Conservation (phyloP, 1,140 invertebrate genomes). For the Drosophila setifemur region DNA sequence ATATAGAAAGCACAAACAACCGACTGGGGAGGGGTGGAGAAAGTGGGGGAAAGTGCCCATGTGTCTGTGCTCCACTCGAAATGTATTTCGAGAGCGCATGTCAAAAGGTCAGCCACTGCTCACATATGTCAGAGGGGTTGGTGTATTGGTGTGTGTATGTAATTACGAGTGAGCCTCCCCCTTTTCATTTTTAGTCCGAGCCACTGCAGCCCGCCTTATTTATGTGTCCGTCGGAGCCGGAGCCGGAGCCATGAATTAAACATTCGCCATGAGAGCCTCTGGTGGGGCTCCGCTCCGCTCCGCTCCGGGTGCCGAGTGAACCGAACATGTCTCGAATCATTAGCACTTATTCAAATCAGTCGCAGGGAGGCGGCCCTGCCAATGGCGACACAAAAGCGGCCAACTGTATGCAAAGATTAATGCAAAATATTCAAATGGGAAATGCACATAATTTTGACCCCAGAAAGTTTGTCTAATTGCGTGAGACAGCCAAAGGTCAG, state of each 20-base stretch:
- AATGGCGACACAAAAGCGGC: slow-evolving; percentile 16
- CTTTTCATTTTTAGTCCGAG: slow-evolving; percentile 62
- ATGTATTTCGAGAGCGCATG: slow-evolving; percentile 79
- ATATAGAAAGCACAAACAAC: background rate
- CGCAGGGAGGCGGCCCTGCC: slow-evolving; percentile 1
- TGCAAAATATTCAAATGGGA: slow-evolving; percentile 63
- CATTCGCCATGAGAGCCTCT: slow-evolving; percentile 68
- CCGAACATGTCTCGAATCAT: slow-evolving; percentile 74
- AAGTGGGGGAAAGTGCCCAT: slow-evolving; percentile 13
- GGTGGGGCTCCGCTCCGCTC: no score
- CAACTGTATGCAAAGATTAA: slow-evolving; percentile 35
- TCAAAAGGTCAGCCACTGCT: slow-evolving; percentile 66
- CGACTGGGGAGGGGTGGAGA: background rate
- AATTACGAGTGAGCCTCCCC: slow-evolving; percentile 72
- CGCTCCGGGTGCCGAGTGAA: no score
- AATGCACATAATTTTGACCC: slow-evolving; percentile 56
- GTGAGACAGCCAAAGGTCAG: slow-evolving; percentile 60
- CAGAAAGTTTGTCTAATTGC: slow-evolving; percentile 69
- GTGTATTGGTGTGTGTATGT: slow-evolving; percentile 33
- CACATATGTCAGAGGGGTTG: slow-evolving; percentile 32
- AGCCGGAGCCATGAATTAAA: slow-evolving; percentile 65
- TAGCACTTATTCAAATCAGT: slow-evolving; percentile 76
- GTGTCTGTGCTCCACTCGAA: slow-evolving; percentile 63
- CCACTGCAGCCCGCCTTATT: slow-evolving; percentile 64
- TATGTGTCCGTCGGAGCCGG: slow-evolving; percentile 57